phyloP scores from a whole-genome alignment of 1,140 invertebrate species.

The Adelges cooleyi region DNA sequence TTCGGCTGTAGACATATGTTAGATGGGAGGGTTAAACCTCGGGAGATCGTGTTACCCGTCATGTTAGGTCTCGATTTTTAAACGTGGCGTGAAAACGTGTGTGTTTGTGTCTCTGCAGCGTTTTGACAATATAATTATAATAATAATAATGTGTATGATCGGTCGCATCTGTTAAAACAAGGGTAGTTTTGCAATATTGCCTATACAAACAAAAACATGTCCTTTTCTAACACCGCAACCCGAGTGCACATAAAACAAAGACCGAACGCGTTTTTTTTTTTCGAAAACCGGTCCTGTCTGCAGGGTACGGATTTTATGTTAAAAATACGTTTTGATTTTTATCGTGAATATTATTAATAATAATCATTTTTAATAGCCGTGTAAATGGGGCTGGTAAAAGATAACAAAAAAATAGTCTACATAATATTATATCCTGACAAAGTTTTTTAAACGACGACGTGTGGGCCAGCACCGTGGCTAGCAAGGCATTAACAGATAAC shows the following conservation, averaged over 20 bases:
- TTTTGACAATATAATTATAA: no score
- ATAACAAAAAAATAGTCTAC: not conserved
- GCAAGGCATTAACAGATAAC: constrained; percentile 24
- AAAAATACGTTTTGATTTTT: constrained; percentile 16
- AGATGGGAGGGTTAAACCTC: not conserved
- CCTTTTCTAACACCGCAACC: not conserved
- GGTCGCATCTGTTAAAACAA: constrained; percentile 18
- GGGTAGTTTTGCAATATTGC: constrained; percentile 12
- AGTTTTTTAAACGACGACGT: constrained; percentile 22
- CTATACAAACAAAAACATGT: not conserved
- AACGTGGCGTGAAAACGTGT: constrained; percentile 18
- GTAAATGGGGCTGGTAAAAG: constrained; percentile 5
- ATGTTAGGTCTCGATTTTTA: constrained; percentile 5
- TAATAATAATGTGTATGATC: not conserved
- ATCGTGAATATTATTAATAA: constrained; percentile 26
- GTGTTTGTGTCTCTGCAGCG: not conserved
- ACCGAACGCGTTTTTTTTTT: not conserved
- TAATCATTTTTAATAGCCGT: constrained; percentile 15
- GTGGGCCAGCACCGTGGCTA: constrained; percentile 13
- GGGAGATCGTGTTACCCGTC: constrained; percentile 14
- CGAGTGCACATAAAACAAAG: not conserved
- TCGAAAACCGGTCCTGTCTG: not conserved
- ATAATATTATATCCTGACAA: not conserved
- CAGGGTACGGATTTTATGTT: not conserved
- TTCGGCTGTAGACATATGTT: not conserved